phyloP scores from a whole-genome alignment of 2,888 invertebrate species.

The Uropetala carovei region DNA sequence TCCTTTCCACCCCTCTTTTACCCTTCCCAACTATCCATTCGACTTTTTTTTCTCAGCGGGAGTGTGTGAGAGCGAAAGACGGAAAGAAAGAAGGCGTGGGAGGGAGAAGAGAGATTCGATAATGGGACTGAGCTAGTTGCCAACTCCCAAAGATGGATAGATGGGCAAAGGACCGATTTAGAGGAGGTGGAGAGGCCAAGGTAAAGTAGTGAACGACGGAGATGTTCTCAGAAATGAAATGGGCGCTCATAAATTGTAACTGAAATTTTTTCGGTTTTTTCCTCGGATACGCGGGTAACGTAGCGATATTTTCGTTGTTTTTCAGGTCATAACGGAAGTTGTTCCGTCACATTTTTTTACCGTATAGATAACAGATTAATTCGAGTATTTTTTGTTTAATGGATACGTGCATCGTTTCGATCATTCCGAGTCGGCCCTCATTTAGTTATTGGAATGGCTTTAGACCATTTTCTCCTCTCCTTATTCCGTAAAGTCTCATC shows the following conservation, averaged over 20 bases:
- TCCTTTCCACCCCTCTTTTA: too few species aligned
- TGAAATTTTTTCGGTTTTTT: neutral
- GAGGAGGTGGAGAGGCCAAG: neutral
- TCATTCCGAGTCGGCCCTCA: neutral
- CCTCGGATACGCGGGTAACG: neutral
- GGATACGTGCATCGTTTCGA: neutral
- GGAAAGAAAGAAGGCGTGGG: neutral
- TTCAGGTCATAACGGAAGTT: too few species aligned
- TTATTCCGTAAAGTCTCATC: too few species aligned
- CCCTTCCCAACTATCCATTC: too few species aligned
- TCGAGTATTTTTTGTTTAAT: neutral
- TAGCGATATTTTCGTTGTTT: neutral
- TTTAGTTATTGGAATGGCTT: neutral
- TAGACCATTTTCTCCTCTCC: neutral
- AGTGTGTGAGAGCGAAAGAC: neutral
- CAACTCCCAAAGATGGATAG: conserved; percentile 7
- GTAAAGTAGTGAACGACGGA: neutral
- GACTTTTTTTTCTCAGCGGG: neutral
- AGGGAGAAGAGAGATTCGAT: neutral
- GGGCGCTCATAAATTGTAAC: neutral
- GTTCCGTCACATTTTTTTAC: too few species aligned
- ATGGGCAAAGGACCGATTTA: neutral
- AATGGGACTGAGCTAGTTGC: conserved; percentile 1
- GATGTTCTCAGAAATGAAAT: neutral
- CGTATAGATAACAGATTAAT: too few species aligned